These are phyloP conservation scores for Elaeidobius kamerunicus DNA, from an alignment of 2,888 invertebrate genomes.

Conservation along the genomic window DNA sequence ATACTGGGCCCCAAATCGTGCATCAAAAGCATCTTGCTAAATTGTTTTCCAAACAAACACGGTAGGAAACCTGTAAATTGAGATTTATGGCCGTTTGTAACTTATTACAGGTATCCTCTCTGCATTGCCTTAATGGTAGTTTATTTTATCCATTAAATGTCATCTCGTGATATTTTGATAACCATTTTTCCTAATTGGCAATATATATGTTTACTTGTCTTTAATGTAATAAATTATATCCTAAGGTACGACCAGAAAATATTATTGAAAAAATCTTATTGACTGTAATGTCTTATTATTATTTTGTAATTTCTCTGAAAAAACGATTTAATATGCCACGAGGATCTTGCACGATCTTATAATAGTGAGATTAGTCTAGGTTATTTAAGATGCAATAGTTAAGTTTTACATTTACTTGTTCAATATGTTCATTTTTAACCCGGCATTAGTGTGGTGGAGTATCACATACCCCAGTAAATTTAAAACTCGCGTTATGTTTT, in stretches of 20 bases:
- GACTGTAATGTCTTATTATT: too few relatives aligned
- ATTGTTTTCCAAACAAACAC: slow-evolving; percentile 34
- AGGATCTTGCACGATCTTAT: too few relatives aligned
- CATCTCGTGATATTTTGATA: background rate
- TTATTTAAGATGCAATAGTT: too few relatives aligned
- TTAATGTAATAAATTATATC: too few relatives aligned
- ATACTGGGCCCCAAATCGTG: slow-evolving; percentile 25
- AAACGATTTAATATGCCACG: too few relatives aligned
- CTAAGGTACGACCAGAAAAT: too few relatives aligned
- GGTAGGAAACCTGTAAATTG: slow-evolving; percentile 23
- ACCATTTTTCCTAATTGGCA: background rate
- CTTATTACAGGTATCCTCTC: slow-evolving; percentile 9
- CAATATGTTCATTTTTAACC: background rate
- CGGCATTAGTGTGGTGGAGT: background rate
- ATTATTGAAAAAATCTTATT: too few relatives aligned
- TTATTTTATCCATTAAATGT: background rate
- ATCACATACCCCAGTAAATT: background rate
- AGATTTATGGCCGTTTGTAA: slow-evolving; percentile 14
- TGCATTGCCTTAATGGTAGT: slow-evolving; percentile 3
- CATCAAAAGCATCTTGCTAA: slow-evolving; percentile 16
- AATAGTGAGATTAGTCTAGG: too few relatives aligned
- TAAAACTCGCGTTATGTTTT: background rate
- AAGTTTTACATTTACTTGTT: too few relatives aligned
- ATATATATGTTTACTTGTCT: too few relatives aligned
- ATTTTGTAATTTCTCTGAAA: too few relatives aligned